Percentiles rank a stretch among this genome's conserved stretches.
phyloP scores from a whole-genome alignment of 2,888 invertebrate species.

The Rhimphoctona megacephalus region DNA sequence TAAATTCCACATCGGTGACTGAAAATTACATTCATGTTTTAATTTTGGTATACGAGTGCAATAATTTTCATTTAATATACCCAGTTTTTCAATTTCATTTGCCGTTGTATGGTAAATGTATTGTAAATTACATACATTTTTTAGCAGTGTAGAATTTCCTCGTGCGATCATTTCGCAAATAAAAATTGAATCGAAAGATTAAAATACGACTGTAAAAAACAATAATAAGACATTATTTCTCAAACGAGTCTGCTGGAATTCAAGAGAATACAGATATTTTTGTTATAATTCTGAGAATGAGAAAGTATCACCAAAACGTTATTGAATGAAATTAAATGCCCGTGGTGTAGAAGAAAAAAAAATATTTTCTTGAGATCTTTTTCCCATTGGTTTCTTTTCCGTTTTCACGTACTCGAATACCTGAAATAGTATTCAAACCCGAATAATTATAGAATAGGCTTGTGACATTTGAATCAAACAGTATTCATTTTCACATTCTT shows the following conservation, averaged over 20 bases:
- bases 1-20: too few species aligned
- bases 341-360: not conserved
- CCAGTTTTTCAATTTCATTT: too few species aligned
- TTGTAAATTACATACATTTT: too few species aligned
- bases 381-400: not conserved
- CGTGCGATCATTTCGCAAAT: not conserved
- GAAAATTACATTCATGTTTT: too few species aligned
- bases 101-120: too few species aligned
- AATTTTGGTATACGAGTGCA: too few species aligned
- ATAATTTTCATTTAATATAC: too few species aligned
- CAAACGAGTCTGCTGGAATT: not conserved
- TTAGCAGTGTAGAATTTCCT: not conserved
- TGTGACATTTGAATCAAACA: not conserved
- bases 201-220: not conserved
- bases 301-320: not conserved
- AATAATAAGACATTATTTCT: not conserved
- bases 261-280: not conserved
- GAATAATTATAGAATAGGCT: not conserved
- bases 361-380: not conserved
- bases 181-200: not conserved
- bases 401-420: not conserved
- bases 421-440: not conserved
- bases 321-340: not conserved
- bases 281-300: not conserved
- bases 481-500: too few species aligned